A percentile compares a stretch with the other conserved stretches of the same genome.
These are phyloP conservation scores for Pimephales promelas DNA, from an alignment of 2,113 vertebrate genomes.

Conservation along the genomic window DNA sequence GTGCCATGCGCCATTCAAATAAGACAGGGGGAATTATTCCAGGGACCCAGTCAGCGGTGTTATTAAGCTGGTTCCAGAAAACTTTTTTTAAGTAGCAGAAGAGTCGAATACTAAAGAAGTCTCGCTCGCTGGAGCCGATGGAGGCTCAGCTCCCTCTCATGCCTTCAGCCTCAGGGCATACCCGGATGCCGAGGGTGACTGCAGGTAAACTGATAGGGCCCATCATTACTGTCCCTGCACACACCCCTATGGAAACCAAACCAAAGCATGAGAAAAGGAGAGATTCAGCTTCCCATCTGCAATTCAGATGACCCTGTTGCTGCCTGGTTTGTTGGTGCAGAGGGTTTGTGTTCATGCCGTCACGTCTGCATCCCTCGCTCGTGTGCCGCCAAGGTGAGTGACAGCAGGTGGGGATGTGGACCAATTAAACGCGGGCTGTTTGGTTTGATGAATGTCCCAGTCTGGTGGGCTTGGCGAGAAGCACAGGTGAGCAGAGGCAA, in stretches of 20 bases:
- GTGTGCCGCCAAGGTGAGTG: conserved; percentile 73
- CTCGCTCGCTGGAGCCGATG: conserved; percentile 57
- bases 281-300: conserved; percentile 66
- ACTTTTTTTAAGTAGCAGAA: conserved; percentile 68
- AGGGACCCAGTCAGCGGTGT: conserved; percentile 42
- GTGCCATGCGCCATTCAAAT: conserved; percentile 68
- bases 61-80: conserved; percentile 69
- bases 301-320: conserved; percentile 70
- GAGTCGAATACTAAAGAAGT: conserved; percentile 68
- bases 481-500: conserved; percentile 64
- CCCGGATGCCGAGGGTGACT: conserved; percentile 58
- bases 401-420: conserved; percentile 76
- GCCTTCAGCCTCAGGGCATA: conserved; percentile 64
- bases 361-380: conserved; percentile 72
- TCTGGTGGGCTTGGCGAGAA: conserved; percentile 68
- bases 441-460: conserved; percentile 76
- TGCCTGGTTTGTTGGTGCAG: conserved; percentile 58
- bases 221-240: conserved; percentile 72
- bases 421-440: conserved; percentile 78
- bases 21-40: conserved; percentile 69
- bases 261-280: conserved; percentile 9
- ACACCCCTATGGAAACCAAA: conserved; percentile 56
- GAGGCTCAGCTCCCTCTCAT: conserved; percentile 52
- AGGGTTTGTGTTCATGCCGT: conserved; percentile 59
- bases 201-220: conserved; percentile 71